Base-by-base conservation (phyloP, 1,140 invertebrate species). In the Camponotus floridanus region DNA sequence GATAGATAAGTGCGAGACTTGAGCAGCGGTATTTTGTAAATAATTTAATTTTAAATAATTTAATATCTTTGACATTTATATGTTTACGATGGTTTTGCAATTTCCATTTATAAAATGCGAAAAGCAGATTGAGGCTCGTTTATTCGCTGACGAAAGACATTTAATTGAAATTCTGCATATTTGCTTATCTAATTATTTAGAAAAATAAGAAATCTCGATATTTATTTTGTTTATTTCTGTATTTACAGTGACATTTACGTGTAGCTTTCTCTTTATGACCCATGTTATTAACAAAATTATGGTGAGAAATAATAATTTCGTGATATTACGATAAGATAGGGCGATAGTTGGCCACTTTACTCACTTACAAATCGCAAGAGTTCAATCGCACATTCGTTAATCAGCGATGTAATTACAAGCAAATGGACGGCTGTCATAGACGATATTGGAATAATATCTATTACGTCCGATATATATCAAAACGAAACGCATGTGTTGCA, bases 371-470 rank as follows among this genome's bases (percentile, higher is more conserved):
- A 39, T 18, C 5, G 33, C 48, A 33, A 48, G 61, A 26, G 39
- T 36, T 61, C 68, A 61, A 61, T 73, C 51, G 65, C 39, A 15
- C 36, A 42, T 81, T 59, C 62, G 79, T 83, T 74, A 83, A 83
- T 83, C 79, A 61, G 79, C 78, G 3, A 74, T 3, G 55, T 74
- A 61, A 83, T 83, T 83, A 61, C 26, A 36, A 26, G 36, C 67
- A 59, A 81, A 73, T 59, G 42, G 26, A 21, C 55, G 79, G 55
- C 42, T 83, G 79, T 74, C 79, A 59, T 62, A 65, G 9, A 55
- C 71, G 71, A 86, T 89, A 86, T 73, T 86, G 78, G 83, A 86
- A 88, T 74, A 78, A 85, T 84, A 89, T 89, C 88, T 59, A 86
- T 68, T 67, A 78, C 42, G 57, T 48, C 73, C 76, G 68, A 83